Percentiles rank a stretch among this genome's conserved stretches.
These are phyloP conservation scores for Panulirus ornatus DNA, from an alignment of 1,140 invertebrate species.

Conservation along the genomic window DNA sequence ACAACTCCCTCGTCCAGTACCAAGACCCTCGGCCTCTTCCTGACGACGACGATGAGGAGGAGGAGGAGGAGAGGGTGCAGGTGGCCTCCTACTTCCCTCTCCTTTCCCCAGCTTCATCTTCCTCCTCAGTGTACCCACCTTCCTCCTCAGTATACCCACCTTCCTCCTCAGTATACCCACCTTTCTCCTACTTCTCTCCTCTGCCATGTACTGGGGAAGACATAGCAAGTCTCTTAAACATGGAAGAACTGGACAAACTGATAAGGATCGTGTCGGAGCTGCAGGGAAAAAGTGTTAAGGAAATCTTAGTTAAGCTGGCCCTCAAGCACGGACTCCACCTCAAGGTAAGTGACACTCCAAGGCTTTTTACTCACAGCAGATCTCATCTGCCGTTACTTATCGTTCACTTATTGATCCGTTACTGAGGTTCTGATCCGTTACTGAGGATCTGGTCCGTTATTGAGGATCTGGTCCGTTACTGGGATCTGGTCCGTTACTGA, in stretches of 20 bases:
- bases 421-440: too few species aligned
- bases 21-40: neutral
- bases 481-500: too few species aligned
- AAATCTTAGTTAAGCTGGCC: slow-evolving; percentile 27
- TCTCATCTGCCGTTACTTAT: too few species aligned
- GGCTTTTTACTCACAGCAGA: too few species aligned
- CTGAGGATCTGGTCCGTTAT: too few species aligned
- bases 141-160: neutral
- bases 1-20: slow-evolving; percentile 15
- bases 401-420: too few species aligned
- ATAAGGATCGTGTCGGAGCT: slow-evolving; percentile 33
- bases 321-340: slow-evolving; percentile 27
- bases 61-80: slow-evolving; percentile 8
- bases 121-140: neutral
- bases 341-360: slow-evolving; percentile 33
- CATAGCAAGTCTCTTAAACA: slow-evolving; percentile 31
- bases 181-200: neutral
- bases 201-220: slow-evolving; percentile 36
- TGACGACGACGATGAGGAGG: neutral
- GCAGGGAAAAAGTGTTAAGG: slow-evolving; percentile 30
- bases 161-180: neutral
- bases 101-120: neutral
- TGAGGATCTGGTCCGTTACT: too few species aligned
- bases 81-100: neutral
- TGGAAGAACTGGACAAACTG: slow-evolving; percentile 37